phyloP scores from a whole-genome alignment of 1,140 invertebrate species.

The Carcinoscorpius rotundicauda region DNA sequence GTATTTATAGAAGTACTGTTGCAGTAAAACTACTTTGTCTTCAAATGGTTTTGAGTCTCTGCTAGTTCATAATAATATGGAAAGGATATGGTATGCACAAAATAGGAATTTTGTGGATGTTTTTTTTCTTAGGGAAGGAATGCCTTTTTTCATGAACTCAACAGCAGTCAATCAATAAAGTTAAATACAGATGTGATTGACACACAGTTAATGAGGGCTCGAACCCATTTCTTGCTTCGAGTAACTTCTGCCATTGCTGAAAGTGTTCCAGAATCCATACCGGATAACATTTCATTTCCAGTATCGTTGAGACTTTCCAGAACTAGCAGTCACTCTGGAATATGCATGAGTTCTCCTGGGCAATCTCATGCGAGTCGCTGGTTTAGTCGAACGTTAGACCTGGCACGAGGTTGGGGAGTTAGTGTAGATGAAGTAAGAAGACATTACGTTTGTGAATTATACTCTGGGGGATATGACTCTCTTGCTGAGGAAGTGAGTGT shows the following conservation, averaged over 20 bases:
- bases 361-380: constrained; percentile 10
- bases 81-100: no score
- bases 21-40: no score
- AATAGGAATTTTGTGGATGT: neutral
- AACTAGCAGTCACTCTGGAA: no score
- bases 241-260: constrained; percentile 31
- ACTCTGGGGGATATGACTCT: constrained; percentile 58
- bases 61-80: no score
- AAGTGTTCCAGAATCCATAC: constrained; percentile 17
- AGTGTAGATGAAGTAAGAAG: constrained; percentile 57
- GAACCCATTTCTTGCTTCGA: constrained; percentile 34
- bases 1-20: no score
- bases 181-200: constrained; percentile 33
- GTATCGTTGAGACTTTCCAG: neutral
- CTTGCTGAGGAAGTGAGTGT: constrained; percentile 53
- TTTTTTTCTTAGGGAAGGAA: constrained; percentile 32
- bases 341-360: no score
- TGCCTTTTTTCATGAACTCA: constrained; percentile 37
- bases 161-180: constrained; percentile 27
- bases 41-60: no score
- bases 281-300: neutral
- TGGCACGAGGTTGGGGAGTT: constrained; percentile 67
- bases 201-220: constrained; percentile 25
- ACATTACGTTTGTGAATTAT: constrained; percentile 63
- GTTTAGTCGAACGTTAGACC: constrained; percentile 52